Evolutionary conservation across 2,888 invertebrate genomes (phyloP).

Genomic region (Petrolisthes manimaculis): DNA sequence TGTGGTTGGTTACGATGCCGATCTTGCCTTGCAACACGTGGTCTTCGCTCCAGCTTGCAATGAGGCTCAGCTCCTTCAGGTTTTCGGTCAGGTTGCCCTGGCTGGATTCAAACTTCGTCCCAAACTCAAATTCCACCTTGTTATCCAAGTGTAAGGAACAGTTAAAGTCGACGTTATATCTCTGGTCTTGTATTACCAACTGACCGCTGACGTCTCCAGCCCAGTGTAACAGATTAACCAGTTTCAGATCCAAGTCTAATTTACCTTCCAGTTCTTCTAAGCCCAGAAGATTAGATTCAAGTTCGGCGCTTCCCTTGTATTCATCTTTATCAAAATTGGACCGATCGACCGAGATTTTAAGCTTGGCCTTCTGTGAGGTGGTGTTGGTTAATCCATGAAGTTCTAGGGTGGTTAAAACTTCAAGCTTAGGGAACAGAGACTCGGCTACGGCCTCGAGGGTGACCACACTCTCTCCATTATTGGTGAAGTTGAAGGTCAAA

Average conservation of each 20-base stretch:
- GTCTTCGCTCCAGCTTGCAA: background rate
- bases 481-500: conserved; percentile 11
- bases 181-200: background rate
- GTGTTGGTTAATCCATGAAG: background rate
- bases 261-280: conserved; percentile 17
- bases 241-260: conserved; percentile 23
- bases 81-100: conserved; percentile 9
- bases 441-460: conserved; percentile 6
- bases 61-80: conserved; percentile 27
- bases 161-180: background rate
- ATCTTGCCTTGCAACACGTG: background rate
- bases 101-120: background rate
- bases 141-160: conserved; percentile 9
- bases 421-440: conserved; percentile 24
- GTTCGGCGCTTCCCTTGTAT: conserved; percentile 22
- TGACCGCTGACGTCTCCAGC: background rate
- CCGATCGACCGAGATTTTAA: conserved; percentile 22
- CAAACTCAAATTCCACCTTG: conserved; percentile 17
- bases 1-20: background rate
- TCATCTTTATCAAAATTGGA: conserved; percentile 25
- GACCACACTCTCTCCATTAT: background rate
- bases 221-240: background rate
- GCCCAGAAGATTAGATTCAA: conserved; percentile 26
- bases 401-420: conserved; percentile 7
- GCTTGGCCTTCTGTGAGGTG: conserved; percentile 19